Percentiles rank a stretch among this genome's conserved stretches.
These are phyloP conservation scores for Cephonodes hylas DNA, from an alignment of 2,888 invertebrate genomes.

Conservation along the genomic window DNA sequence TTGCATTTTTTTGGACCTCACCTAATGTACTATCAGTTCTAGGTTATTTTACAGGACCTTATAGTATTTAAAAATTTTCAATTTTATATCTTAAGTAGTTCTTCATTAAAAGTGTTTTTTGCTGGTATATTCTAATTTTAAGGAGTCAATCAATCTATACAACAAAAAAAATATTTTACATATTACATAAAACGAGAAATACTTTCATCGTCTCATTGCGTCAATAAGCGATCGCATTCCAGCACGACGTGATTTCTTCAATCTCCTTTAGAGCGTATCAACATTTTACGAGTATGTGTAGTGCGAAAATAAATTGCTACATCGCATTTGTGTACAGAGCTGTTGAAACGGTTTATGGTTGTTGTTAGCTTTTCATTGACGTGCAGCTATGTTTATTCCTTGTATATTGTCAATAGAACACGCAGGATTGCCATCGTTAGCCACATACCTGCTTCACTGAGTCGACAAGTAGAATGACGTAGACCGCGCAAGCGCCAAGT, in stretches of 20 bases:
- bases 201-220: neutral
- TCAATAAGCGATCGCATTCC: neutral
- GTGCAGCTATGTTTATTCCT: neutral
- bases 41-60: too few relatives aligned
- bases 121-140: too few relatives aligned
- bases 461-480: constrained; percentile 87
- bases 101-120: too few relatives aligned
- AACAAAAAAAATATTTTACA: too few relatives aligned
- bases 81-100: too few relatives aligned
- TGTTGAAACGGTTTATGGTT: neutral
- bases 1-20: too few relatives aligned
- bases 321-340: neutral
- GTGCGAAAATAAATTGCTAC: neutral
- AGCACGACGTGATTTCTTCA: neutral
- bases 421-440: constrained; percentile 29
- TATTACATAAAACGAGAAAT: neutral
- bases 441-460: constrained; percentile 84
- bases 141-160: too few relatives aligned
- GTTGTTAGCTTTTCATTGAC: neutral
- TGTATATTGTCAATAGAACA: neutral
- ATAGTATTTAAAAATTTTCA: too few relatives aligned
- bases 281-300: neutral
- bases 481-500: constrained; percentile 87
- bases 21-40: too few relatives aligned
- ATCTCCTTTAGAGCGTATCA: neutral